Evolutionary conservation across 2,797 vertebrate genomes (phyloP).

Genomic region (Sebastes variabilis): DNA sequence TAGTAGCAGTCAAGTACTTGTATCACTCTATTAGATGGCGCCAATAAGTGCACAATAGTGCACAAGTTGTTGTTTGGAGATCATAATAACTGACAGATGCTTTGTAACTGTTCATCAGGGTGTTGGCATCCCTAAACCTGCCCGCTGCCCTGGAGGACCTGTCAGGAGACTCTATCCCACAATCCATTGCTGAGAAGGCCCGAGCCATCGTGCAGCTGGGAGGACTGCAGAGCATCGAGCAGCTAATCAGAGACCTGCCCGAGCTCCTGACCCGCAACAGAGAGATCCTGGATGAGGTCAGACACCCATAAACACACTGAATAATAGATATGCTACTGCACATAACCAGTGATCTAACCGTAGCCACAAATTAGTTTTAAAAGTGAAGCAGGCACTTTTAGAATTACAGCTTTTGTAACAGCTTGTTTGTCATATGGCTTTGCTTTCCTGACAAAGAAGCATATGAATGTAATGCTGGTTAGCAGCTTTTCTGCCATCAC

Average conservation of each 20-base stretch:
- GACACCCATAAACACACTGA: neutral
- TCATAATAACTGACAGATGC: neutral
- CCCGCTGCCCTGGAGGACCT: slow-evolving; percentile 97
- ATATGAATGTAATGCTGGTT: slow-evolving; percentile 34
- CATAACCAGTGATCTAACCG: neutral
- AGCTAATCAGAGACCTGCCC: slow-evolving; percentile 94
- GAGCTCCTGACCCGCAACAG: slow-evolving; percentile 95
- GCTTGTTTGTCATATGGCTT: slow-evolving; percentile 44
- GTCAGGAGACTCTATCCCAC: slow-evolving; percentile 95
- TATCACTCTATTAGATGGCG: neutral
- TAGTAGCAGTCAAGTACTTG: neutral
- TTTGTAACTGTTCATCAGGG: slow-evolving; percentile 75
- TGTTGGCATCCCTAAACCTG: slow-evolving; percentile 96
- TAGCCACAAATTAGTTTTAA: neutral
- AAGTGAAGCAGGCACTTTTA: slow-evolving; percentile 26
- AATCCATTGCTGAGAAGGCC: slow-evolving; percentile 95
- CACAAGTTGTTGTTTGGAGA: neutral
- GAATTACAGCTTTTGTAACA: slow-evolving; percentile 8
- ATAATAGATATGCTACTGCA: neutral
- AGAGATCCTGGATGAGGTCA: slow-evolving; percentile 96
- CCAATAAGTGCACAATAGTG: neutral
- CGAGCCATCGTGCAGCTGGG: slow-evolving; percentile 90
- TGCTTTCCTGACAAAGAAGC: slow-evolving; percentile 34
- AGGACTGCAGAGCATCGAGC: slow-evolving; percentile 94
- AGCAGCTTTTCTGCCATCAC: slow-evolving; percentile 16